These are phyloP conservation scores for Bursaphelenchus mucronatus DNA, from an alignment of 1,140 invertebrate genomes.

Conservation along the genomic window DNA sequence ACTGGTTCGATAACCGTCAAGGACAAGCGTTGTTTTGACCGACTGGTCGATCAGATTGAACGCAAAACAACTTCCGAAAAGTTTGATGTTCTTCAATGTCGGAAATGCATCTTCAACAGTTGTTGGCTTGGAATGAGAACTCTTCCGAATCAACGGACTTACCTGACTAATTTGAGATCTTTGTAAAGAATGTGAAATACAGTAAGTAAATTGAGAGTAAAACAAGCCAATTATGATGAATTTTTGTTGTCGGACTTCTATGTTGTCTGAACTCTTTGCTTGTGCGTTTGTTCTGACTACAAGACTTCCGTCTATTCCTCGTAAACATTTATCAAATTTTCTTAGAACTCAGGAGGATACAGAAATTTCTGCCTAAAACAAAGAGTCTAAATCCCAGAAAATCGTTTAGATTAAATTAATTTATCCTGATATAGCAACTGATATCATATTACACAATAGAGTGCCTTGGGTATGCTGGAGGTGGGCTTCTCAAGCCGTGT, in stretches of 20 bases:
- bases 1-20: constrained; percentile 59
- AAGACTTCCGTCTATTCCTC: no score
- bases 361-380: no score
- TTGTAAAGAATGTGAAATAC: constrained; percentile 30
- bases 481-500: no score
- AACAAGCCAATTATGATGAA: not conserved
- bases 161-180: constrained; percentile 56
- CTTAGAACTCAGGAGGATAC: no score
- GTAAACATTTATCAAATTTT: no score
- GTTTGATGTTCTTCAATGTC: constrained; percentile 56
- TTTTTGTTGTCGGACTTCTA: not conserved
- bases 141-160: constrained; percentile 50
- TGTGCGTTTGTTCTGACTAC: not conserved
- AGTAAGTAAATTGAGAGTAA: not conserved
- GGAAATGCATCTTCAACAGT: constrained; percentile 60
- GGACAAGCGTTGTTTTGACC: constrained; percentile 59
- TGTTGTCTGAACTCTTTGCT: not conserved
- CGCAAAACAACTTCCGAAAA: constrained; percentile 56
- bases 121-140: constrained; percentile 56
- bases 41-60: constrained; percentile 58
- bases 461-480: no score
- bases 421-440: no score
- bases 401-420: no score
- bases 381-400: no score
- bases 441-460: no score